Evolutionary conservation across 2,888 invertebrate species (phyloP).

Genomic region (Clivina fossor): DNA sequence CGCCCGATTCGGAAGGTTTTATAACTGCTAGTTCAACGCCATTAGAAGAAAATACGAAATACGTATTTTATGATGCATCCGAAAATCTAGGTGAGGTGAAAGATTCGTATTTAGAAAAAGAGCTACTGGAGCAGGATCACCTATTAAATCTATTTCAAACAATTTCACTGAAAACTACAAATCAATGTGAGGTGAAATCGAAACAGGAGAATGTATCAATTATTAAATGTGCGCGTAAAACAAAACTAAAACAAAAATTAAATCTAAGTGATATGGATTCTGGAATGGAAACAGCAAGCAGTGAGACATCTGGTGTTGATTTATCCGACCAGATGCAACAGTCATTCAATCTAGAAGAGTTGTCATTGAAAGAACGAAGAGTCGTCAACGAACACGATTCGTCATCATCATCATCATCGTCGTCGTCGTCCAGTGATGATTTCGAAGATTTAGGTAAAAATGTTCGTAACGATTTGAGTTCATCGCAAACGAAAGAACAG

Average conservation of each 20-base stretch:
- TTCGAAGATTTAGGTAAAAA: constrained; percentile 21
- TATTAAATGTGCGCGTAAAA: constrained; percentile 53
- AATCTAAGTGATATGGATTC: constrained; percentile 55
- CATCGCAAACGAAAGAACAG: constrained; percentile 55
- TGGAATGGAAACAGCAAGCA: constrained; percentile 55
- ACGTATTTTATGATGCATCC: constrained; percentile 54
- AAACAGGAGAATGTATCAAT: constrained; percentile 50
- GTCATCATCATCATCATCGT: constrained; percentile 22
- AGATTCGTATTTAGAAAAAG: constrained; percentile 54
- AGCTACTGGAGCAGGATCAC: constrained; percentile 58
- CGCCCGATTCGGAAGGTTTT: constrained; percentile 42
- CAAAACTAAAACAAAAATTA: constrained; percentile 41
- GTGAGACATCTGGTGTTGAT: constrained; percentile 55
- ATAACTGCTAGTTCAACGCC: constrained; percentile 51
- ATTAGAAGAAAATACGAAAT: constrained; percentile 55
- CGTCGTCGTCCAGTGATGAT: constrained; percentile 18
- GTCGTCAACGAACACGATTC: constrained; percentile 26
- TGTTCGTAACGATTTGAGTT: constrained; percentile 14
- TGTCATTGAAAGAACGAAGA: constrained; percentile 23
- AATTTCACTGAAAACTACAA: constrained; percentile 52
- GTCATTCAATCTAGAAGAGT: constrained; percentile 17
- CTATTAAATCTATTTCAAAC: constrained; percentile 57
- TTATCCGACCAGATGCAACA: constrained; percentile 44
- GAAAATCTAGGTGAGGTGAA: constrained; percentile 52
- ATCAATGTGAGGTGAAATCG: constrained; percentile 46